Evolutionary conservation across 1,140 invertebrate species (phyloP).

Genomic region (Tetraneura akinire): DNA sequence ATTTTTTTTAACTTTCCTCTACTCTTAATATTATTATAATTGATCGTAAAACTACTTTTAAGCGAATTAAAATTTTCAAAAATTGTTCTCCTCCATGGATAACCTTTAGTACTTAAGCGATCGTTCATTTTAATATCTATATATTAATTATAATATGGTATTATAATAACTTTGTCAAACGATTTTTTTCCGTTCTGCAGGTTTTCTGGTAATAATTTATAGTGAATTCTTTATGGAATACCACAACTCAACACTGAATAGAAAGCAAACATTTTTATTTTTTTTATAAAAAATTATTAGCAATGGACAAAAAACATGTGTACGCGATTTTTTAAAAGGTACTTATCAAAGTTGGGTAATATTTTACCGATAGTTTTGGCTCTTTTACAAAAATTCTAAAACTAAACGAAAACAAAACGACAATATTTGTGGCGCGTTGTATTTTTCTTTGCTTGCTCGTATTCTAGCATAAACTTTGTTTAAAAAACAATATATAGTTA

Average conservation of each 20-base stretch:
- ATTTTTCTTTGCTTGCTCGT: background rate
- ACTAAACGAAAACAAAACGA: background rate
- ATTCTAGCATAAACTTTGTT: background rate
- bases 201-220: background rate
- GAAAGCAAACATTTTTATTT: background rate
- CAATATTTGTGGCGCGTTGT: background rate
- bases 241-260: background rate
- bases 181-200: background rate
- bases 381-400: constrained; percentile 4
- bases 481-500: background rate
- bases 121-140: no score
- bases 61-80: no score
- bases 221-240: background rate
- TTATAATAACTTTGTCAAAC: no score
- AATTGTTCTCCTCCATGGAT: no score
- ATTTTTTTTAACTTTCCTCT: no score
- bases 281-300: background rate
- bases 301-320: background rate
- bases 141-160: no score
- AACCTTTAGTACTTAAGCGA: no score
- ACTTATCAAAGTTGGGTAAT: background rate
- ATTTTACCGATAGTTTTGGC: constrained; percentile 2
- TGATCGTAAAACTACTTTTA: no score
- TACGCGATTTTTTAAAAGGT: background rate
- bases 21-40: no score